These are phyloP conservation scores for Masnerella sp. DNA, from an alignment of 2,888 invertebrate genomes.

Conservation along the genomic window DNA sequence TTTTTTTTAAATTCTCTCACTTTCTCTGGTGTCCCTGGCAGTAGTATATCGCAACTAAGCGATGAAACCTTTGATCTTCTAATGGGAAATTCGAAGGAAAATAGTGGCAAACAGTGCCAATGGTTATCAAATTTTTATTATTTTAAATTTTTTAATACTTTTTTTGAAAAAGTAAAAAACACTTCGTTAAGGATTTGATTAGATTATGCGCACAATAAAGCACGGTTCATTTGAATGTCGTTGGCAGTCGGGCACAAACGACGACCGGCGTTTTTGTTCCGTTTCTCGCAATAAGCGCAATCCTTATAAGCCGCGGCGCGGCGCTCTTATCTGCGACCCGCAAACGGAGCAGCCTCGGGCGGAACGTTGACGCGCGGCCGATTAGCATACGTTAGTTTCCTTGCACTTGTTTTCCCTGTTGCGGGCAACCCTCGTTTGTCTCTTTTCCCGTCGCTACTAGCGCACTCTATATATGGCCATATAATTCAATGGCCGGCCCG, in stretches of 20 bases:
- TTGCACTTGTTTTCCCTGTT: constrained; percentile 59
- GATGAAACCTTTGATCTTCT: too few species aligned
- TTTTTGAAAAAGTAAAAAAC: too few species aligned
- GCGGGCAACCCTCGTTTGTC: constrained; percentile 53
- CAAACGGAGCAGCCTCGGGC: constrained; percentile 62
- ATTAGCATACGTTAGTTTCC: constrained; percentile 68
- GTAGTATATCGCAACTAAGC: too few species aligned
- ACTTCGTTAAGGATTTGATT: constrained; percentile 21
- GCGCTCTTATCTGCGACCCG: constrained; percentile 59
- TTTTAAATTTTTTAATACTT: too few species aligned
- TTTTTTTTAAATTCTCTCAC: too few species aligned
- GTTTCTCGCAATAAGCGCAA: constrained; percentile 47
- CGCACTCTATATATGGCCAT: constrained; percentile 53
- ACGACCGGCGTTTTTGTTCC: constrained; percentile 25
- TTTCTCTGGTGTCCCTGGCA: too few species aligned
- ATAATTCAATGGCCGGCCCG: constrained; percentile 51
- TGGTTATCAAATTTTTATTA: too few species aligned
- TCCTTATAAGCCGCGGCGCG: constrained; percentile 45
- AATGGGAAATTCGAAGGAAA: too few species aligned
- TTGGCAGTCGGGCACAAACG: constrained; percentile 49
- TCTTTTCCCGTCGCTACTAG: constrained; percentile 47
- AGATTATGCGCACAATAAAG: constrained; percentile 43
- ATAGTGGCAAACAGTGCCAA: too few species aligned
- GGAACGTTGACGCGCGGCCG: constrained; percentile 66
- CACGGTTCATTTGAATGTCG: constrained; percentile 52